Conservation (phyloP, 2,888 invertebrate genomes). For the Mystacides longicornis region DNA sequence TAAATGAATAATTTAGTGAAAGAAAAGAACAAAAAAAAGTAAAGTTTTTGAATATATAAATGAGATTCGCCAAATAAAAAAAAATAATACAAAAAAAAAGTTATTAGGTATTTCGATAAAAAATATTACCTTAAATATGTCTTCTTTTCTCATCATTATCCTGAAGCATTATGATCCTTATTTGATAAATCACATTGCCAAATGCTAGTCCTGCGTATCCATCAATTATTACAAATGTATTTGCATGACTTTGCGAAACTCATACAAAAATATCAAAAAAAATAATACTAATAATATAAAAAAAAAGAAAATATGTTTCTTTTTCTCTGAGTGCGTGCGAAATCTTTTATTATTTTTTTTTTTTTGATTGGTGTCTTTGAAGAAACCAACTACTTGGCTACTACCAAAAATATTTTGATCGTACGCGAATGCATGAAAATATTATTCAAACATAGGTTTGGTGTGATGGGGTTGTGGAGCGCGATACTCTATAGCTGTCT, state of each 20-base stretch:
- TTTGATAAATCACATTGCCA: conserved; percentile 17
- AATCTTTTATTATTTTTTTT: too few species aligned
- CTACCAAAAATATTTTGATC: too few species aligned
- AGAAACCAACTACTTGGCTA: too few species aligned
- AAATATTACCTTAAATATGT: conserved; percentile 2
- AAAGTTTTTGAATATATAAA: not conserved
- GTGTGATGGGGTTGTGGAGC: not conserved
- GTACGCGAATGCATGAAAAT: conserved; percentile 1
- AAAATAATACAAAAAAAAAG: not conserved
- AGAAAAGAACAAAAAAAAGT: not conserved
- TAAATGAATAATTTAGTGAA: not conserved
- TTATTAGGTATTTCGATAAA: not conserved
- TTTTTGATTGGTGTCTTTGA: not conserved
- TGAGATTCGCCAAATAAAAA: not conserved
- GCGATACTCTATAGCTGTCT: not conserved
- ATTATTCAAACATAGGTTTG: not conserved
- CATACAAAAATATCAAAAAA: conserved; percentile 8
- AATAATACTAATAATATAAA: conserved; percentile 3
- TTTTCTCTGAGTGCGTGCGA: conserved; percentile 6
- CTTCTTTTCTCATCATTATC: conserved; percentile 5
- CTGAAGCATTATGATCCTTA: conserved; percentile 2
- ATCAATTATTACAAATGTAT: conserved; percentile 12
- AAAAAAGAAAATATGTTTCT: too few species aligned
- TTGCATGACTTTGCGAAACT: conserved; percentile 12
- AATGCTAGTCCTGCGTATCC: conserved; percentile 6